Evolutionary conservation across 2,113 vertebrate genomes (phyloP), one percentile per base, ranked within the genome.

Genomic region (Mus pahari): DNA sequence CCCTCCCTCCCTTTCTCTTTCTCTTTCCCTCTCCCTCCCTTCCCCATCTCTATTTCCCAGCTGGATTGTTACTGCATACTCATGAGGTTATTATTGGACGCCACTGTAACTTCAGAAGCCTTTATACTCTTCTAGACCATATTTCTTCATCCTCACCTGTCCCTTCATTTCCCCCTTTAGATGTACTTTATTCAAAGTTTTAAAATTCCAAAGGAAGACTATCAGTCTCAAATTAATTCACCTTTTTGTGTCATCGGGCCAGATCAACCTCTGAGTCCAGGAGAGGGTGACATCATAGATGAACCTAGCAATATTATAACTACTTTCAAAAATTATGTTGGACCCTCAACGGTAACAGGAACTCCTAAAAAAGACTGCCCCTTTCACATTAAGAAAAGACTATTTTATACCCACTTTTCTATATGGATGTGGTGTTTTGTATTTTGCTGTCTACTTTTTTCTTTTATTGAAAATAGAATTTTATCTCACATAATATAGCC

Each of bases 151-250:
- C 17, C 26, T 92, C 81, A 36, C 6, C n/a, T 48, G 78, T 94
- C 1, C 70, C 10, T 91, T 94, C 16, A 48, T 86, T 66, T 58
- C 12, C 39, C 8, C 91, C 70, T 95, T 87, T 73, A 75, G 73
- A 87, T 28, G 78, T 68, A 16, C 75, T 70, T n/a, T 89, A 1
- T 9, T 19, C 31, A 28, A 78, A 31, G 8, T 50, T 94, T 91
- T 70, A n/a, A 89, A 50, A 28, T 92, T 78, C 20, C 33, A 20
- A 45, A 79, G 68, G 70, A 79, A 95, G 90, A 93, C 58, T 2
- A 60, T 33, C 12, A 70, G n/a, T 7, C 12, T 7, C 39, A 28
- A 24, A 42, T 36, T 39, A 88, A 86, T 7, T 17, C 24, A 95
- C 4, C 50, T 36, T 0, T 64, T 64, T 53, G 1, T 11, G 89